Base-by-base conservation (phyloP, 1,140 invertebrate genomes). In the Schlechtendalia chinensis region DNA sequence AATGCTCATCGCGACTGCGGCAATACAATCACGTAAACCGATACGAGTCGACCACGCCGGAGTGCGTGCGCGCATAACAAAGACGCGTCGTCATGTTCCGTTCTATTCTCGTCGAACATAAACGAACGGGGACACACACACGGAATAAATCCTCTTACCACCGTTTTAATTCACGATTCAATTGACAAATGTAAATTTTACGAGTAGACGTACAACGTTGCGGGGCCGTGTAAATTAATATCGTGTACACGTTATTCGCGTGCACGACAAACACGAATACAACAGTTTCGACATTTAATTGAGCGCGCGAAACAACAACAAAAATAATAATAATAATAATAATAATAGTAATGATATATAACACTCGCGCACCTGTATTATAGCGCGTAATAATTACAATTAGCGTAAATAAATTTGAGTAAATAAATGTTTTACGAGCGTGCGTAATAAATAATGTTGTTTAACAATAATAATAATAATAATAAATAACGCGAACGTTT, bases 91-190 rank as follows among this genome's bases (percentile, higher is more conserved):
- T n/a, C n/a, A n/a, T n/a, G n/a, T n/a, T n/a, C n/a, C n/a, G n/a
- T n/a, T n/a, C n/a, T n/a, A n/a, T n/a, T n/a, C n/a, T n/a, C n/a
- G n/a, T n/a, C n/a, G n/a, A n/a, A n/a, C n/a, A n/a, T n/a, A n/a
- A n/a, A n/a, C n/a, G n/a, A n/a, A n/a, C n/a, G n/a, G n/a, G n/a
- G n/a, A n/a, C n/a, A n/a, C n/a, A n/a, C n/a, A n/a, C n/a, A n/a
- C 32, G 3, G 39, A 67, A 67, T 45, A 67, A 45, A 67, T 67
- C 63, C 63, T 67, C 39, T 67, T 67, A 67, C 39, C 29, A 67
- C 39, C 29, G n/a, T 67, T 67, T 67, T 67, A 45, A 67, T 67
- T 67, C 39, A 67, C 63, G 3, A 8, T 39, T 39, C 32, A 45
- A 45, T 67, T 14, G 63, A 19, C 39, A 67, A 67, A 67, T 45